Evolutionary conservation across 2,797 vertebrate species (phyloP).

Genomic region (Crossoptilon crossoptilon): DNA sequence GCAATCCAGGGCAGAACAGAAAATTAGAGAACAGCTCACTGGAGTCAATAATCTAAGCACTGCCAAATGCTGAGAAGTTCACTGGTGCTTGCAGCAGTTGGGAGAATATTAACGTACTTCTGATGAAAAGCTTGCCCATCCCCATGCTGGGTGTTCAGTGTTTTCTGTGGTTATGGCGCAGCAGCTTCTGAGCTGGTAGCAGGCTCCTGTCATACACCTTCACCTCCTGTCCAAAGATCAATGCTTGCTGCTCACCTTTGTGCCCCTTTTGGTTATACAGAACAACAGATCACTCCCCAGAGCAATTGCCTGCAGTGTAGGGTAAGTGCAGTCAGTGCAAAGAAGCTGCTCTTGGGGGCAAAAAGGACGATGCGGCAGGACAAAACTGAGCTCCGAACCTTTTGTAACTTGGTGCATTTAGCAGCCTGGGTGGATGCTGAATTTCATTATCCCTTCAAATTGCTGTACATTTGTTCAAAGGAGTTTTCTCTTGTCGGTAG

Average conservation of each 20-base stretch:
- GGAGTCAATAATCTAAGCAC: background rate
- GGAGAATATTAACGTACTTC: background rate
- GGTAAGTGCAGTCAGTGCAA: fast-evolving
- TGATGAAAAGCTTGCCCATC: background rate
- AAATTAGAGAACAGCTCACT: background rate
- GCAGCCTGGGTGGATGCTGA: constrained; percentile 49
- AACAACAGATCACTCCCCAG: fast-evolving
- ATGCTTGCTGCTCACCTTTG: background rate
- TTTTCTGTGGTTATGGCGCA: background rate
- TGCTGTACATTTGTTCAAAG: constrained; percentile 60
- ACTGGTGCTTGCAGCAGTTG: background rate
- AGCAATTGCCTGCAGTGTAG: background rate
- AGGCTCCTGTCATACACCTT: background rate
- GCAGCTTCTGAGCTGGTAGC: background rate
- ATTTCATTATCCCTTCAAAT: constrained; percentile 54
- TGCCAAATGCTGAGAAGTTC: background rate
- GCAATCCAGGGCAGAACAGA: background rate
- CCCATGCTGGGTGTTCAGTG: background rate
- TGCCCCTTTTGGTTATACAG: background rate
- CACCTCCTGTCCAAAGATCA: fast-evolving
- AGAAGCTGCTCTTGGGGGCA: background rate
- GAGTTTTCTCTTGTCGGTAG: constrained; percentile 4
- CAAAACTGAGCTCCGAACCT: background rate
- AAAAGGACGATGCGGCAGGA: background rate
- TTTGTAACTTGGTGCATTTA: constrained; percentile 5